These are phyloP conservation scores for Dryobotodes eremita DNA, from an alignment of 2,888 invertebrate genomes.

Conservation along the genomic window DNA sequence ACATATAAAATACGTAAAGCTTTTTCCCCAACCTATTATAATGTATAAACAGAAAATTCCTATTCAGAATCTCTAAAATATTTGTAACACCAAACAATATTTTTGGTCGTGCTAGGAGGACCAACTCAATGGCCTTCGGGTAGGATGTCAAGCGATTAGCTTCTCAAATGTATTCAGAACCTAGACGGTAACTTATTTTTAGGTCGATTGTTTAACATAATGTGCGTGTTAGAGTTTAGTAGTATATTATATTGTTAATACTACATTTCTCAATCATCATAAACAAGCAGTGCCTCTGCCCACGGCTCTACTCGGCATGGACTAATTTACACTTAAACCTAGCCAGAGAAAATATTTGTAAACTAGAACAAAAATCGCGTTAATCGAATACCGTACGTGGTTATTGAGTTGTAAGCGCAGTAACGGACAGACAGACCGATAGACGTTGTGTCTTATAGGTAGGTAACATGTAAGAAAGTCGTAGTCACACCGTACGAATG, in stretches of 20 bases:
- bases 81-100: neutral
- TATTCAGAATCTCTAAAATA: neutral
- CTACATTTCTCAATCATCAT: slow-evolving; percentile 16
- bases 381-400: slow-evolving; percentile 50
- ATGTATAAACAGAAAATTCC: neutral
- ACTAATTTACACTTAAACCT: slow-evolving; percentile 20
- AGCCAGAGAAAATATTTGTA: slow-evolving; percentile 31
- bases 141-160: slow-evolving; percentile 6
- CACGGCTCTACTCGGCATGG: neutral
- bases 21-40: neutral
- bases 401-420: slow-evolving; percentile 30
- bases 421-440: slow-evolving; percentile 40
- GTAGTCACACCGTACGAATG: slow-evolving; percentile 13
- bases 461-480: slow-evolving; percentile 20
- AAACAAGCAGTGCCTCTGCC: neutral
- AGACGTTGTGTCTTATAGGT: slow-evolving; percentile 13
- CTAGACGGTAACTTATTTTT: slow-evolving; percentile 5
- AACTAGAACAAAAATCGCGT: slow-evolving; percentile 53
- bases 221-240: slow-evolving; percentile 1
- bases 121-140: neutral
- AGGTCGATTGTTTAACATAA: slow-evolving; percentile 6
- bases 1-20: too few species aligned
- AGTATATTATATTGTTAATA: neutral
- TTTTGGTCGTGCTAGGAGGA: neutral
- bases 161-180: neutral